Conservation (phyloP, 1,140 invertebrate genomes). For the Bombus fervidus region DNA sequence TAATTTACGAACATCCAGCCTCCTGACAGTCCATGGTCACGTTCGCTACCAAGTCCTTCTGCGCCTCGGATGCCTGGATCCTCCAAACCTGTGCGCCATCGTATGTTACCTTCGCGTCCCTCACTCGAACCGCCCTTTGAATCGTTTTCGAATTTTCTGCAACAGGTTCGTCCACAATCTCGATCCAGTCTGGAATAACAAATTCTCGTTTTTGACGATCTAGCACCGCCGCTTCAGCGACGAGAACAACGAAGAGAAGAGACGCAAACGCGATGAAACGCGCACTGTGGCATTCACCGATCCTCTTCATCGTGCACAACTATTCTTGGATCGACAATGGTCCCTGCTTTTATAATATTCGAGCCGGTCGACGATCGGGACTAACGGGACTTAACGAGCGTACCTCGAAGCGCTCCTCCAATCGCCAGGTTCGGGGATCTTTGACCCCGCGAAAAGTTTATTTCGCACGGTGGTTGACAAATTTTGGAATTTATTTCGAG, state of each 20-base stretch:
- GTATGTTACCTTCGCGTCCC: conserved; percentile 79
- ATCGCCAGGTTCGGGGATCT: conserved; percentile 30
- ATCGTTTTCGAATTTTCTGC: conserved; percentile 52
- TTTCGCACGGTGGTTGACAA: too few relatives aligned
- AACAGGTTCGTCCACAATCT: conserved; percentile 46
- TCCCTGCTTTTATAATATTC: conserved; percentile 80
- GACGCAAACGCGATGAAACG: conserved; percentile 41
- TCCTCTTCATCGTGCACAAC: conserved; percentile 54
- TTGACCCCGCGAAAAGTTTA: conserved; percentile 24
- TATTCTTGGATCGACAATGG: conserved; percentile 59
- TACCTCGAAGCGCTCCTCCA: conserved; percentile 23
- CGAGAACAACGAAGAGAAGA: conserved; percentile 40
- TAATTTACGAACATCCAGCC: conserved; percentile 76
- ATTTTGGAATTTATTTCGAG: not conserved
- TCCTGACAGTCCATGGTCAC: conserved; percentile 72
- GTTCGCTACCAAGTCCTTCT: conserved; percentile 76
- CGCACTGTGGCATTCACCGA: conserved; percentile 14
- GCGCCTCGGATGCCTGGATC: conserved; percentile 73
- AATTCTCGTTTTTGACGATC: conserved; percentile 28
- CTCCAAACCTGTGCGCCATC: conserved; percentile 83
- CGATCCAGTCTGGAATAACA: conserved; percentile 25
- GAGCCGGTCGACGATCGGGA: conserved; percentile 64
- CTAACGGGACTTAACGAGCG: conserved; percentile 74
- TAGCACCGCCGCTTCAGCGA: conserved; percentile 28
- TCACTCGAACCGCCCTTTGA: conserved; percentile 73